Base-by-base conservation (phyloP, 2,797 vertebrate genomes). In the Pteronotus mesoamericanus region DNA sequence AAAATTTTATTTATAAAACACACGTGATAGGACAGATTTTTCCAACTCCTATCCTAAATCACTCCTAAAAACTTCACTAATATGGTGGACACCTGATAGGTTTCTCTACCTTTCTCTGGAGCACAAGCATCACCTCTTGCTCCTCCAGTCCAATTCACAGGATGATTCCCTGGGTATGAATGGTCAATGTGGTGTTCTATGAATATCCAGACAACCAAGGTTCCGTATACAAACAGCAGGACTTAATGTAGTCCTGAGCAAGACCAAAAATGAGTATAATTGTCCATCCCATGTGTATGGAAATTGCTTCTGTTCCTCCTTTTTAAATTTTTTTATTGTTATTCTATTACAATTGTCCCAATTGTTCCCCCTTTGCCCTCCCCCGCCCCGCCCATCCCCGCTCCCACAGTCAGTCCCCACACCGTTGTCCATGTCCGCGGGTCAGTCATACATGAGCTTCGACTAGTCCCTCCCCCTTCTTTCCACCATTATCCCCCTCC, bases 1-100 rank as follows among this genome's bases (percentile, higher is more conserved):
- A 53, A 89, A 86, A 92, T 5, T 42, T 68, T 80, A 86, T 72
- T 95, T 94, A 61, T 48, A 87, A 79, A 84, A 89, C 78, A 78
- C 16, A 88, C 12, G 22, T 69, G 37, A 4, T 57, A 2, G 8
- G 29, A 44, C 15, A 93, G 87, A 82, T 34, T 89, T 95, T 94
- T 18, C 66, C 48, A 61, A 75, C 6, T 3, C 24, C 42, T 61
- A 22, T 39, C 68, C 34, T 39, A 77, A 42, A 51, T 9, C 37
- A 24, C 18, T 87, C 22, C 24, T 77, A 57, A 64, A 87, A 88
- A 16, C 2, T 4, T 93, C 29, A 86, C 34, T 85, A 72, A 89
- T 12, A 2, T 15, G 19, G 22, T 64, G 19, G 18, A 37, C 1
- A 26, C 21, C 8, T 66, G 5, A 15, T 82, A 12, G 12, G 3